Base-by-base conservation (phyloP, 2,113 vertebrate species). In the Gila orcuttii region DNA sequence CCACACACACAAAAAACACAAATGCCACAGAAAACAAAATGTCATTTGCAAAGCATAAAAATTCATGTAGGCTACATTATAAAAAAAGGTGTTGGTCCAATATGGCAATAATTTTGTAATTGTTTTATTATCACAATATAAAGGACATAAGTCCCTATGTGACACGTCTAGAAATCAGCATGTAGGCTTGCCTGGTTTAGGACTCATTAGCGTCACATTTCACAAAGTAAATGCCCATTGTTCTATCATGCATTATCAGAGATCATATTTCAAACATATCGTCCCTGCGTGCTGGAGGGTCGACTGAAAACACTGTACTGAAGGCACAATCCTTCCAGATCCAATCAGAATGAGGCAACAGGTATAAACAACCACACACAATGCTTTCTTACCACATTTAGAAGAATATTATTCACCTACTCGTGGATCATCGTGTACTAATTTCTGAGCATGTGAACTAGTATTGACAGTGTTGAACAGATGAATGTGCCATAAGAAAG, bases 401-500 rank as follows among this genome's bases (percentile, higher is more conserved):
- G 28, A 69, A 47, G 11, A 82, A 68, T 52, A 55, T n/a, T 69
- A 55, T 69, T 66, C 28, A 55, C 23, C 2, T 19, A 4, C 8
- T 11, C 4, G 23, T 66, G 45, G 2, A 23, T 9, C 36, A 81
- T 81, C 79, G 17, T 81, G 79, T 12, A 64, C 39, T 1, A 6
- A 31, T 64, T 81, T 69, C 45, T 55, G 45, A 52, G 19, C 62
- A 52, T 36, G n/a, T 82, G 39, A 52, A n/a, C 80, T 50, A 21
- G 23, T 62, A 12, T 23, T 66, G 36, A 28, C 57, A 47, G 23
- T 50, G 28, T 55, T 78, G 31, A 25, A 78, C 75, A 15, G 69
- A 45, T 23, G 21, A 50, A 15, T 82, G 25, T 82, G 80, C 28
- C 80, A 69, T 69, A 55, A 69, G 64, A 31, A 69, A 69, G 80